phyloP scores from a whole-genome alignment of 2,888 invertebrate genomes.

The Odontothrips loti region DNA sequence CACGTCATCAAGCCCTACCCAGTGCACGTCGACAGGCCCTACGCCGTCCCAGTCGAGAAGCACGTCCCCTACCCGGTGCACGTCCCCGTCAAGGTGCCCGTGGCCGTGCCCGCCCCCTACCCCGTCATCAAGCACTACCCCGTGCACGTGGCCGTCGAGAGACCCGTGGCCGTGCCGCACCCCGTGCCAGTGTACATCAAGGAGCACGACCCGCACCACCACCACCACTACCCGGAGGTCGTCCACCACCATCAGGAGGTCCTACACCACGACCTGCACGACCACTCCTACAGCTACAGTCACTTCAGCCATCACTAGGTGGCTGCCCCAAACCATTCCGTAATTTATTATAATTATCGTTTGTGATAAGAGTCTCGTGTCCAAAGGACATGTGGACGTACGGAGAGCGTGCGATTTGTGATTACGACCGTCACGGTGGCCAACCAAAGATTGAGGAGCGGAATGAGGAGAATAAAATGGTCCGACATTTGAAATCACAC shows the following conservation, averaged over 20 bases:
- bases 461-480: neutral
- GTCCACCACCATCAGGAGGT: neutral
- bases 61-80: constrained; percentile 42
- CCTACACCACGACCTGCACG: neutral
- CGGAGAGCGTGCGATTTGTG: too few relatives aligned
- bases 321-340: neutral
- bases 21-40: constrained; percentile 52
- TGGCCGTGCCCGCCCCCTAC: constrained; percentile 34
- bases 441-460: neutral
- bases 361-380: neutral
- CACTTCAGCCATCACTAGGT: constrained; percentile 9
- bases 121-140: constrained; percentile 28
- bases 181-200: constrained; percentile 12
- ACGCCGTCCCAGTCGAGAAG: constrained; percentile 42
- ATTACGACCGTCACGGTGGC: neutral
- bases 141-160: constrained; percentile 15
- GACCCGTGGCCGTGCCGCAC: constrained; percentile 11
- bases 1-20: constrained; percentile 49
- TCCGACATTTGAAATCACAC: neutral
- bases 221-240: neutral
- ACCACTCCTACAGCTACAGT: constrained; percentile 18
- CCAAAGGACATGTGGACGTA: neutral
- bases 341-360: neutral
- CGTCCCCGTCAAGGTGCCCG: constrained; percentile 37
- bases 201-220: constrained; percentile 6